A percentile compares a stretch with the other conserved stretches of the same genome.
These are phyloP conservation scores for Holocentrus rufus DNA, from an alignment of 2,797 vertebrate species.

Conservation along the genomic window DNA sequence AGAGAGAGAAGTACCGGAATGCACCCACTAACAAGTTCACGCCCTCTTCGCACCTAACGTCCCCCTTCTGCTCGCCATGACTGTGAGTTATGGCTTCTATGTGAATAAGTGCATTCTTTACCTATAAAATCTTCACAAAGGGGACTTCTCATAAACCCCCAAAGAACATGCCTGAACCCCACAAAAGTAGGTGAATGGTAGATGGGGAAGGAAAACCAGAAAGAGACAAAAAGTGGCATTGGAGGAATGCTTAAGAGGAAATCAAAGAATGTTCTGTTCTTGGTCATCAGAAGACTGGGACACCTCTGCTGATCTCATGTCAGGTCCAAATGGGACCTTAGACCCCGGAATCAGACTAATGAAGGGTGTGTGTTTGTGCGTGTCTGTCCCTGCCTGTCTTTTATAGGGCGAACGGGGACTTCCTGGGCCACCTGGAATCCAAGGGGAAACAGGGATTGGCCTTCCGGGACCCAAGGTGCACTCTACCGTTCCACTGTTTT, in stretches of 20 bases:
- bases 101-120: conserved; percentile 55
- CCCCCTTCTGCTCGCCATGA: conserved; percentile 43
- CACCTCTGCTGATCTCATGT: not conserved
- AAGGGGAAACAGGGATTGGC: conserved; percentile 90
- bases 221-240: not conserved
- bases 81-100: conserved; percentile 60
- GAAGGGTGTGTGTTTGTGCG: not conserved
- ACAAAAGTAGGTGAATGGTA: conserved; percentile 15
- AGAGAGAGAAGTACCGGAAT: conserved; percentile 58
- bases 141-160: conserved; percentile 30
- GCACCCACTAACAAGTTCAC: conserved; percentile 48
- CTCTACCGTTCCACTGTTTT: conserved; percentile 29
- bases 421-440: conserved; percentile 87
- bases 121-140: conserved; percentile 50
- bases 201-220: not conserved
- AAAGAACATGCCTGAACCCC: not conserved
- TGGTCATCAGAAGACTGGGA: not conserved
- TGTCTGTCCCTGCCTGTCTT: conserved; percentile 51
- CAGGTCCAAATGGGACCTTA: not conserved
- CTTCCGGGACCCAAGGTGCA: conserved; percentile 89
- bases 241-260: not conserved
- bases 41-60: conserved; percentile 32
- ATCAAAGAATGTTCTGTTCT: not conserved
- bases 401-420: conserved; percentile 89
- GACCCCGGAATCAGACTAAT: not conserved